A percentile compares a stretch with the other conserved stretches of the same genome.
phyloP scores from a whole-genome alignment of 2,888 invertebrate genomes.

The Geophilus truncorum region DNA sequence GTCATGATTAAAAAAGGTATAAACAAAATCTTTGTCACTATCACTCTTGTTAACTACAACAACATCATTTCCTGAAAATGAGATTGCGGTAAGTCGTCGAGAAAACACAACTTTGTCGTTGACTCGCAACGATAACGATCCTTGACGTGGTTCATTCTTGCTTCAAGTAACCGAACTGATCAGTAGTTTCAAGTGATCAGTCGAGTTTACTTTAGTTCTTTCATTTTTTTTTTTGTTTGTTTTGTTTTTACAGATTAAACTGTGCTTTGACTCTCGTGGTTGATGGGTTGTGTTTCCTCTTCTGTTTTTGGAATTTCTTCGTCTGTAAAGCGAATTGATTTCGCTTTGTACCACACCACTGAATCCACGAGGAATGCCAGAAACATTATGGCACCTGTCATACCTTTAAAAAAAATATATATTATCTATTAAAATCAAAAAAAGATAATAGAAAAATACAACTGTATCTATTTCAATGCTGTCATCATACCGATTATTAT shows the following conservation, averaged over 20 bases:
- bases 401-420: slow-evolving; percentile 57
- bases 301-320: slow-evolving; percentile 49
- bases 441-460: no score
- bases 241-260: not conserved
- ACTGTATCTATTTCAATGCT: no score
- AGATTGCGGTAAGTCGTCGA: not conserved
- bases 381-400: slow-evolving; percentile 77
- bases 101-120: not conserved
- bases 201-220: no score
- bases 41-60: not conserved
- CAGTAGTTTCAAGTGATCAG: not conserved
- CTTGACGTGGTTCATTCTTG: not conserved
- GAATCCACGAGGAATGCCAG: slow-evolving; percentile 83
- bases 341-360: slow-evolving; percentile 82
- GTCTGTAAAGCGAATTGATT: slow-evolving; percentile 66
- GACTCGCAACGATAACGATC: not conserved
- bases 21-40: not conserved
- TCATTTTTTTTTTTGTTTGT: not conserved
- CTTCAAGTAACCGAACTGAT: not conserved
- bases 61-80: not conserved
- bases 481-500: no score
- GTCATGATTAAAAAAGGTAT: not conserved
- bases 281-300: slow-evolving; percentile 39
- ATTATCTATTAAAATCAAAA: no score
- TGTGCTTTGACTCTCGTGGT: slow-evolving; percentile 9